phyloP scores from a whole-genome alignment of 2,888 invertebrate species.

The Morpho deidamia region DNA sequence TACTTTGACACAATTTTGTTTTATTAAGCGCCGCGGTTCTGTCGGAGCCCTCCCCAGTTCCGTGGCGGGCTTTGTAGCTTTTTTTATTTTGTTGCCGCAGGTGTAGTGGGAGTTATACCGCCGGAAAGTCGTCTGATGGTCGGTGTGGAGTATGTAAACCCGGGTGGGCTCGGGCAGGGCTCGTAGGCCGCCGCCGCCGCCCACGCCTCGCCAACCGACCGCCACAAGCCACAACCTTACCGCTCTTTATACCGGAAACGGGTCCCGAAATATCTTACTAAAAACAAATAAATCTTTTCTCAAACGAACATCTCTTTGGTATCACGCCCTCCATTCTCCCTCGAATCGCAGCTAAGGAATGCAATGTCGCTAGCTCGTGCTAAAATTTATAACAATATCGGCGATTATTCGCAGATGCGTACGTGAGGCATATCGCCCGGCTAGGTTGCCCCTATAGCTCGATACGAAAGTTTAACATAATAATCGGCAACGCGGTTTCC shows the following conservation, averaged over 20 bases:
- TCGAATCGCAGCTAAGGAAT: constrained; percentile 60
- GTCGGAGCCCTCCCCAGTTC: constrained; percentile 49
- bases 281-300: constrained; percentile 68
- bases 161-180: constrained; percentile 72
- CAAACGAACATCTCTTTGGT: constrained; percentile 66
- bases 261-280: constrained; percentile 65
- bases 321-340: constrained; percentile 55
- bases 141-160: constrained; percentile 80
- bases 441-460: constrained; percentile 77
- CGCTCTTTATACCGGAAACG: constrained; percentile 59
- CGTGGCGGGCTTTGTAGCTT: constrained; percentile 71
- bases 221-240: constrained; percentile 43
- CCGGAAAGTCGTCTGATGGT: constrained; percentile 81
- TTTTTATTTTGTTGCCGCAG: constrained; percentile 76
- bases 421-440: constrained; percentile 55
- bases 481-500: constrained; percentile 63
- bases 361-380: constrained; percentile 59
- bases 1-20: constrained; percentile 38
- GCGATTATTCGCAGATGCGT: constrained; percentile 71
- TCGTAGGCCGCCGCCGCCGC: constrained; percentile 48
- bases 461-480: constrained; percentile 48
- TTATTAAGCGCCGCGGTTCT: constrained; percentile 52
- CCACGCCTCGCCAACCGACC: constrained; percentile 29
- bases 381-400: constrained; percentile 22
- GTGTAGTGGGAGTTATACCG: constrained; percentile 81